These are phyloP conservation scores for Dromas ardeola DNA, from an alignment of 2,113 vertebrate genomes.

Conservation along the genomic window DNA sequence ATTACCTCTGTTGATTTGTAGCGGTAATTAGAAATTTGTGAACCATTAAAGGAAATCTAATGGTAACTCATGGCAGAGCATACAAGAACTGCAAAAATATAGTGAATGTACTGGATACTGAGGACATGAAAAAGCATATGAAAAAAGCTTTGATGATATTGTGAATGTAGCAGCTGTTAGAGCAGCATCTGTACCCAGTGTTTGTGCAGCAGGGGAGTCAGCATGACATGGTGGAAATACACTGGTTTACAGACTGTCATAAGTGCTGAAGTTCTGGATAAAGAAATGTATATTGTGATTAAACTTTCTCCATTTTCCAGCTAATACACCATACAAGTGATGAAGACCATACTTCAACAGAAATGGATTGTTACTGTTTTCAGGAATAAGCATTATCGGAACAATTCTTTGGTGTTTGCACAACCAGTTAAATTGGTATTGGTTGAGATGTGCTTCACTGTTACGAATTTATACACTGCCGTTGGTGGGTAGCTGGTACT, in stretches of 20 bases:
- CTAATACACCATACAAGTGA: not conserved
- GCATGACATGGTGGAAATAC: not conserved
- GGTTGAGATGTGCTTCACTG: not conserved
- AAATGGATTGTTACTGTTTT: not conserved
- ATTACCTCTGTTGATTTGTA: not conserved
- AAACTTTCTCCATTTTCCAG: not conserved
- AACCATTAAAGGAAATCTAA: not conserved
- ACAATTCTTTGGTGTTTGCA: not conserved
- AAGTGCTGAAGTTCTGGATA: not conserved
- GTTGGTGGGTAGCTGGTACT: not conserved
- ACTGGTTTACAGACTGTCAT: not conserved
- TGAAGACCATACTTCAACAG: not conserved
- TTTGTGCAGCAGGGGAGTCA: not conserved
- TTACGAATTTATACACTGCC: not conserved
- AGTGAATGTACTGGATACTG: not conserved
- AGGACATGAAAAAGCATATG: not conserved
- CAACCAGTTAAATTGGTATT: not conserved
- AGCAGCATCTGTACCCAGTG: not conserved
- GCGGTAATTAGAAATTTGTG: not conserved
- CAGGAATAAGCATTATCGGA: not conserved
- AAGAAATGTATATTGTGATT: not conserved
- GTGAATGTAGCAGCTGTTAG: not conserved
- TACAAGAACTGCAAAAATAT: not conserved
- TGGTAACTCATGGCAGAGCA: not conserved
- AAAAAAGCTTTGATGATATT: not conserved